These are phyloP conservation scores for Drosophila pseudoananassae DNA, from an alignment of 1,140 invertebrate species.

Conservation along the genomic window DNA sequence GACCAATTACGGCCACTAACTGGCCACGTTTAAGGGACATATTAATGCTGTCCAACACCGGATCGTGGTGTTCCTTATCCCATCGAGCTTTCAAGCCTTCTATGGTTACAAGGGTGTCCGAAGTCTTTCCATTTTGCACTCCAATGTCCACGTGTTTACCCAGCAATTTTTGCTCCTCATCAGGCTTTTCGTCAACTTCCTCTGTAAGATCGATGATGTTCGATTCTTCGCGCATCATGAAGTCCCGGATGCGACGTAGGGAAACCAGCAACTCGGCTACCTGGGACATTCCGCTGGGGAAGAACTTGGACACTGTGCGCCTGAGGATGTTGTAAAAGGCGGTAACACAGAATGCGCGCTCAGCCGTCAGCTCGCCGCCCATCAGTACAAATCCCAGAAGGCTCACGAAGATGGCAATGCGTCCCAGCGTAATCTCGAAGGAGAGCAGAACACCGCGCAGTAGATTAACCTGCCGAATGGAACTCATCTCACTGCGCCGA, in stretches of 20 bases:
- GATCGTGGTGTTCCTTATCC: constrained; percentile 47
- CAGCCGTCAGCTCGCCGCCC: constrained; percentile 84
- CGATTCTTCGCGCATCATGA: constrained; percentile 88
- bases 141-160: not conserved
- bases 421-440: constrained; percentile 89
- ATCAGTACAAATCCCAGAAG: constrained; percentile 90
- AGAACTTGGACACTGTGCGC: constrained; percentile 90
- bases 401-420: constrained; percentile 91
- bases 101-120: constrained; percentile 42
- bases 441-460: constrained; percentile 90
- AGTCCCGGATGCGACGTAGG: constrained; percentile 88
- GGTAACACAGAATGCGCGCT: constrained; percentile 90
- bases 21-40: constrained; percentile 81
- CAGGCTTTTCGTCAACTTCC: constrained; percentile 29
- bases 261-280: constrained; percentile 89
- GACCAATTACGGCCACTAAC: constrained; percentile 87
- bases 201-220: constrained; percentile 18
- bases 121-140: constrained; percentile 37
- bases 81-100: constrained; percentile 63
- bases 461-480: constrained; percentile 87
- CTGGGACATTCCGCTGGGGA: constrained; percentile 86
- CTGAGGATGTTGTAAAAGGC: constrained; percentile 90
- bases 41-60: constrained; percentile 55
- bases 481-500: constrained; percentile 85
- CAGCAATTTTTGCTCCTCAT: constrained; percentile 23